Conservation (phyloP, 2,113 vertebrate species). For the Paracyprichromis sp. region DNA sequence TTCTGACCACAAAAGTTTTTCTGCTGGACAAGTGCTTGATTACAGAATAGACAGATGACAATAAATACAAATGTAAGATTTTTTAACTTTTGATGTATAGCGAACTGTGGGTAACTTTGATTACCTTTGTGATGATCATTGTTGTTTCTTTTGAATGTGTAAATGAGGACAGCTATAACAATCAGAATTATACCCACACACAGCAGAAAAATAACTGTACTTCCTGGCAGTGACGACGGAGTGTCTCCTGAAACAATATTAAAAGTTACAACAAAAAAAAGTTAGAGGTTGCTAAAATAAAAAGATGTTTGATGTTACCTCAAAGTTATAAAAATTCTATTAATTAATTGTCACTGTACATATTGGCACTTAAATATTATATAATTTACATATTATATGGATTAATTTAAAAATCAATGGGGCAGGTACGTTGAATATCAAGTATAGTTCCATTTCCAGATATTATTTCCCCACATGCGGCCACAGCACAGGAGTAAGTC, state of each 20-base stretch:
- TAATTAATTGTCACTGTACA: neutral
- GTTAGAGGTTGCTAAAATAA: neutral
- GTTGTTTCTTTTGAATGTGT: neutral
- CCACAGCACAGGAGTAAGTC: slow-evolving; percentile 30
- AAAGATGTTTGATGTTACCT: neutral
- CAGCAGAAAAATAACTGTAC: rapidly evolving
- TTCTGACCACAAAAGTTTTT: rapidly evolving
- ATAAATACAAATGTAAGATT: neutral
- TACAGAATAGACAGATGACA: neutral
- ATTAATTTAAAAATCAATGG: neutral
- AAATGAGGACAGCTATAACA: rapidly evolving
- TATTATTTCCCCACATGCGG: neutral
- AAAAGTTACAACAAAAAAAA: neutral
- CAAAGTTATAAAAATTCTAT: neutral
- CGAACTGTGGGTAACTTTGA: neutral
- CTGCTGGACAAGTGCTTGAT: neutral
- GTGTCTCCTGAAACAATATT: neutral
- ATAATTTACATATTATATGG: neutral
- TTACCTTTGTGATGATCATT: neutral
- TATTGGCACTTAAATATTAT: rapidly evolving
- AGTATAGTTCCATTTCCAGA: neutral
- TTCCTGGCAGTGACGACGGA: rapidly evolving
- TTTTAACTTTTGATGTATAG: rapidly evolving
- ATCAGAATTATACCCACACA: neutral
- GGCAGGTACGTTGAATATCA: neutral